These are phyloP conservation scores for Eleutherodactylus coqui DNA, from an alignment of 2,797 vertebrate genomes.

Conservation along the genomic window DNA sequence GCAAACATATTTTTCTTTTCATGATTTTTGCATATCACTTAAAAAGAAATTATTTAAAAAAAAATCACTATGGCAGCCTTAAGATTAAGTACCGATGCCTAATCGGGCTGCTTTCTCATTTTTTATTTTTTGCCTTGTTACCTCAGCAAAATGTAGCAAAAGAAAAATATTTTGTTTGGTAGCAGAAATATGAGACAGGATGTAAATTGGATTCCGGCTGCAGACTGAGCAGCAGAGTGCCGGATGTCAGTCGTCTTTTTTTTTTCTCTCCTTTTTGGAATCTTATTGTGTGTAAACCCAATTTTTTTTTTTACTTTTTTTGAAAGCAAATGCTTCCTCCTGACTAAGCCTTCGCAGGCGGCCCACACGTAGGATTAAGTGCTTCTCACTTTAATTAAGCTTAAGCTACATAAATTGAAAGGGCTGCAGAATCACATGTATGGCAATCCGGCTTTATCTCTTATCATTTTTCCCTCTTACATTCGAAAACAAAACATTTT, in stretches of 20 bases:
- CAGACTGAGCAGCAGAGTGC: conserved; percentile 64
- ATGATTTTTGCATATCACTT: conserved; percentile 35
- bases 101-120: conserved; percentile 48
- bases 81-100: conserved; percentile 69
- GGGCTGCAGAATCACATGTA: conserved; percentile 28
- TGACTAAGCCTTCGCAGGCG: conserved; percentile 48
- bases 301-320: conserved; percentile 23
- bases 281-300: conserved; percentile 56
- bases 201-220: conserved; percentile 69
- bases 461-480: conserved; percentile 23
- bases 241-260: conserved; percentile 63
- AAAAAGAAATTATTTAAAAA: conserved; percentile 22
- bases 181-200: conserved; percentile 72
- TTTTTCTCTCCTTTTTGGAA: conserved; percentile 47
- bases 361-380: conserved; percentile 54
- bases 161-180: conserved; percentile 66
- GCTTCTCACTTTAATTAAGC: conserved; percentile 59
- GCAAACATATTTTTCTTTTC: conserved; percentile 13
- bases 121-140: conserved; percentile 62
- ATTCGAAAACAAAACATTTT: conserved; percentile 35
- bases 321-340: conserved; percentile 34
- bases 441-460: conserved; percentile 46
- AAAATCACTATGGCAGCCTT: conserved; percentile 67
- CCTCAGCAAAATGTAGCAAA: conserved; percentile 67
- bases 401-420: conserved; percentile 59